phyloP scores from a whole-genome alignment of 2,113 vertebrate species.

The Centropus bengalensis region DNA sequence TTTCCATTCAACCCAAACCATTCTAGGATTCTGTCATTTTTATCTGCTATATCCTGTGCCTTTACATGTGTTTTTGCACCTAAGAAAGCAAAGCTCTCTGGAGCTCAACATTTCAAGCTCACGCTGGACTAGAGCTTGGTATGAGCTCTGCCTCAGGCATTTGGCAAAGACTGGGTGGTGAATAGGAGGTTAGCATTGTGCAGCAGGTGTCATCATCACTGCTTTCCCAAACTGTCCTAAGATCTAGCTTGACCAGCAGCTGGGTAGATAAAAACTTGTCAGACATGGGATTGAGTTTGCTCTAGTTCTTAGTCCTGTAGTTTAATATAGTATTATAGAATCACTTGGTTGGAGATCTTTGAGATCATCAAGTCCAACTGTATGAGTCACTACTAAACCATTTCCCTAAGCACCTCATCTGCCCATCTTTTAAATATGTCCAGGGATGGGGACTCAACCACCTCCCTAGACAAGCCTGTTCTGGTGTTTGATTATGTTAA shows the following conservation, averaged over 20 bases:
- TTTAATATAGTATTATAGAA: neutral
- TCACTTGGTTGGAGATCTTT: too few relatives aligned
- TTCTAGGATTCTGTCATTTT: too few relatives aligned
- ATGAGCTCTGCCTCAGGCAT: neutral
- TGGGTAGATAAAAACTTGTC: neutral
- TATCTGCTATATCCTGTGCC: neutral
- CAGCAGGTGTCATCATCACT: neutral
- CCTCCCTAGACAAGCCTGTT: too few relatives aligned
- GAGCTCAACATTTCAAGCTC: neutral
- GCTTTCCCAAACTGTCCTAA: neutral
- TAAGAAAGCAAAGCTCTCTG: neutral
- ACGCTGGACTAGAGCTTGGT: neutral
- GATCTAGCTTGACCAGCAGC: neutral
- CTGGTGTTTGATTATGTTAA: neutral
- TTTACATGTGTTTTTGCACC: neutral
- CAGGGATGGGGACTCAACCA: too few relatives aligned
- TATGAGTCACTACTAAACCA: too few relatives aligned
- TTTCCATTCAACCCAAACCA: too few relatives aligned
- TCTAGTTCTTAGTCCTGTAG: neutral
- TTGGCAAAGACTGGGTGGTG: neutral
- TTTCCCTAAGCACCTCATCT: too few relatives aligned
- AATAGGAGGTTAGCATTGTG: neutral
- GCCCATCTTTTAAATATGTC: too few relatives aligned
- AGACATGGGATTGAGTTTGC: neutral
- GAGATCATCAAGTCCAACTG: too few relatives aligned